Percentiles rank a stretch among this genome's conserved stretches.
Evolutionary conservation across 2,113 vertebrate genomes (phyloP).

Genomic region (Tylochromis polylepis): DNA sequence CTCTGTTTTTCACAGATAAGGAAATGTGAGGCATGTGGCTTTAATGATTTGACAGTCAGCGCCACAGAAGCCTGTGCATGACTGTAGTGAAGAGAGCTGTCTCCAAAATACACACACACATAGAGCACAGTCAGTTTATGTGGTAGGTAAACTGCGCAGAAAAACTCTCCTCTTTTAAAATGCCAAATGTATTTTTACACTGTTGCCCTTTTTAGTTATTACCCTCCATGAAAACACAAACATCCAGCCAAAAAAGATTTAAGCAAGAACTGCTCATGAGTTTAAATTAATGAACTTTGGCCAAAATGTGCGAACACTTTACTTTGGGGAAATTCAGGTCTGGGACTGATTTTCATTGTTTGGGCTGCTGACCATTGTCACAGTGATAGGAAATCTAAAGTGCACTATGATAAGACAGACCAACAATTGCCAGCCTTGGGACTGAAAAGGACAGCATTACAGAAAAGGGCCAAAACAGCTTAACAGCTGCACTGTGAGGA

Average conservation of each 20-base stretch:
- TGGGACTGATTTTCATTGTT: neutral
- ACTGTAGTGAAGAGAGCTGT: neutral
- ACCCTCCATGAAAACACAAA: neutral
- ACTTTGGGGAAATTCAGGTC: neutral
- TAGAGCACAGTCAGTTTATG: neutral
- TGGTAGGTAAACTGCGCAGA: neutral
- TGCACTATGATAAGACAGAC: neutral
- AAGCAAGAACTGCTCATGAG: neutral
- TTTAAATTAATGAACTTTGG: neutral
- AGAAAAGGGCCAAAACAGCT: neutral
- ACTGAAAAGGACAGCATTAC: neutral
- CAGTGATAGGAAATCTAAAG: neutral
- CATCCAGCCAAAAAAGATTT: neutral
- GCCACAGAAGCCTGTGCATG: neutral
- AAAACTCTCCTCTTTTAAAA: neutral
- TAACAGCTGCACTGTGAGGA: neutral
- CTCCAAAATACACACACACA: neutral
- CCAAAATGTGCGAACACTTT: neutral
- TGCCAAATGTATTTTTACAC: neutral
- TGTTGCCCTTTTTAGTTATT: neutral
- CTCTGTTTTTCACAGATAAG: constrained; percentile 21
- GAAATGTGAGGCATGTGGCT: constrained; percentile 5
- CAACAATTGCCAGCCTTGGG: neutral
- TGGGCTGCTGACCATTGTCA: neutral
- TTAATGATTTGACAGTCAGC: constrained; percentile 16